A percentile compares a stretch with the other conserved stretches of the same genome.
Evolutionary conservation across 1,140 invertebrate species (phyloP).

Genomic region (Trichonephila inaurata): DNA sequence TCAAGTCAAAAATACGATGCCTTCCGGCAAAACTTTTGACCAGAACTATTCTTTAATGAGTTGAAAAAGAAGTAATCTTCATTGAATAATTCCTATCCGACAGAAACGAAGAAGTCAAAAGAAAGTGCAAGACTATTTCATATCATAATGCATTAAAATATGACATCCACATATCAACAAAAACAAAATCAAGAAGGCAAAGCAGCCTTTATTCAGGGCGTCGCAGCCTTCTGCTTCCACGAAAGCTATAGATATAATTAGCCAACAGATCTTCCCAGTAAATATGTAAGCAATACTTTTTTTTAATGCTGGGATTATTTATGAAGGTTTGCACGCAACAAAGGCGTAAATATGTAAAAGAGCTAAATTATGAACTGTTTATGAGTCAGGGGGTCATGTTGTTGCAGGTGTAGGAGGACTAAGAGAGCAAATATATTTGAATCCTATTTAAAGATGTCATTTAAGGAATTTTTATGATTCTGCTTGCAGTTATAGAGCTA

Average conservation of each 20-base stretch:
- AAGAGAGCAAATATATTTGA: neutral
- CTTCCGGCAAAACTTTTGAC: neutral
- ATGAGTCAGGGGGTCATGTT: conserved; percentile 3
- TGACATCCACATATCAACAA: neutral
- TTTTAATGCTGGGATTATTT: neutral
- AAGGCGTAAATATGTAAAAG: conserved; percentile 12
- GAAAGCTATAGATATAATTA: neutral
- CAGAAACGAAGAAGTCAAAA: neutral
- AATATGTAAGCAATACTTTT: neutral
- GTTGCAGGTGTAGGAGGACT: neutral
- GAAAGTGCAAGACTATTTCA: neutral
- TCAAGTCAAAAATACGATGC: neutral
- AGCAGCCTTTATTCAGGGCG: neutral
- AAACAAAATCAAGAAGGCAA: neutral
- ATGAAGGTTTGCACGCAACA: neutral
- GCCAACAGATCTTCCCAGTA: neutral
- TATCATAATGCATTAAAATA: neutral
- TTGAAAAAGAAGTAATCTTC: neutral
- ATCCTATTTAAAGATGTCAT: neutral
- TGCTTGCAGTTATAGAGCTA: too few species aligned
- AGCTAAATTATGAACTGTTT: conserved; percentile 28
- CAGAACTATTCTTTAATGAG: neutral
- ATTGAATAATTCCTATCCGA: neutral
- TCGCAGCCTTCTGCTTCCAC: neutral
- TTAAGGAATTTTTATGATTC: neutral